A percentile compares a stretch with the other conserved stretches of the same genome.
Evolutionary conservation across 2,888 invertebrate genomes (phyloP).

Genomic region (Eupithecia subumbrata): DNA sequence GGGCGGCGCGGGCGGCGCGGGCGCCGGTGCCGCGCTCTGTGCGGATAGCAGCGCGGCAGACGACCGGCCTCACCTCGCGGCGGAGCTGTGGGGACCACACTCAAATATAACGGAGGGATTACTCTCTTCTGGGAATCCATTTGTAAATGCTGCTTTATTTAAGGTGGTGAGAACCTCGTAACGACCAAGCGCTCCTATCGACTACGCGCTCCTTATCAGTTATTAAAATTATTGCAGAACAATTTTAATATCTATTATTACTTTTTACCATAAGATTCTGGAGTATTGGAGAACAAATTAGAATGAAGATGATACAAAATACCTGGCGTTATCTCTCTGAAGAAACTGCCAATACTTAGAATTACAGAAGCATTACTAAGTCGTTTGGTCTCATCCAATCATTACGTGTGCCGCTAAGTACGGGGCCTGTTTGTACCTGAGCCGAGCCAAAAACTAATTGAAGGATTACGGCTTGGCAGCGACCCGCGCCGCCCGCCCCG

Average conservation of each 20-base stretch:
- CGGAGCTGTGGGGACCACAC: background rate
- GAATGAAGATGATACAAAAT: background rate
- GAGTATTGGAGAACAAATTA: background rate
- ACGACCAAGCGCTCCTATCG: too few species aligned
- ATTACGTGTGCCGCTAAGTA: background rate
- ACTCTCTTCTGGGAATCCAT: background rate
- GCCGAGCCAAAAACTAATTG: slow-evolving; percentile 18
- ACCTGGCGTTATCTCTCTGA: background rate
- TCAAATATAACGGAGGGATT: background rate
- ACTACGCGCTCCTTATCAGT: too few species aligned
- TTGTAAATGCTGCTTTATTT: background rate
- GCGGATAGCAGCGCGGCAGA: slow-evolving; percentile 6
- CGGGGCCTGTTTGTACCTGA: background rate
- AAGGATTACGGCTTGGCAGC: slow-evolving; percentile 9
- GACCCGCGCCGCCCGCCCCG: background rate
- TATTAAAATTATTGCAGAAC: too few species aligned
- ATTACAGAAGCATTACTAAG: background rate
- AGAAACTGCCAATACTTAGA: background rate
- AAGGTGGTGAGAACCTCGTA: too few species aligned
- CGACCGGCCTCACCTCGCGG: background rate
- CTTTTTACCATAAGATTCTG: too few species aligned
- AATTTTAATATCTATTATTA: background rate
- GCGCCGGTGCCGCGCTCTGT: slow-evolving; percentile 19
- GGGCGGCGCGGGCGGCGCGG: too few species aligned
- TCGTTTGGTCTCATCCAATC: background rate